These are phyloP conservation scores for Octonoba sinensis DNA, from an alignment of 2,888 invertebrate species.

Conservation along the genomic window DNA sequence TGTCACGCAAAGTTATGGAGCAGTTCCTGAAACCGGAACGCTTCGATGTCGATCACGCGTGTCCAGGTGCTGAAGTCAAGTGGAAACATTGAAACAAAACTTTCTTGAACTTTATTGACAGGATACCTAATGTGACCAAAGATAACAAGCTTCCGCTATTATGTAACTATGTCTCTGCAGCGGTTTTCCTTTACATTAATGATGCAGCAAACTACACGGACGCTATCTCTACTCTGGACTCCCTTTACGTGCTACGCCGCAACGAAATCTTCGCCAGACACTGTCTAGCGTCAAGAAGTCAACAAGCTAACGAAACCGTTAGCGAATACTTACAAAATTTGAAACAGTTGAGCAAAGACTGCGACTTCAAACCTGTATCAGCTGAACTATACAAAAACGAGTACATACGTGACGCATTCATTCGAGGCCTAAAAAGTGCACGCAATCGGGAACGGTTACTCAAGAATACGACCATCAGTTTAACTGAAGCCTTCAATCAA, in stretches of 20 bases:
- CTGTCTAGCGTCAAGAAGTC: neutral
- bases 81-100: conserved; percentile 3
- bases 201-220: neutral
- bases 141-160: neutral
- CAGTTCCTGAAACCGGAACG: neutral
- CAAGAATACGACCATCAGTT: no score
- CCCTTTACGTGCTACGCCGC: neutral
- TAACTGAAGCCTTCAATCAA: no score
- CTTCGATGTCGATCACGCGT: conserved; percentile 1
- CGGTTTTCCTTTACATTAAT: neutral
- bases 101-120: neutral
- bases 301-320: neutral
- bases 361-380: no score
- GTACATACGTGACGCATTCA: no score
- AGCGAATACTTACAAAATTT: no score
- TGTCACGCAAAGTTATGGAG: neutral
- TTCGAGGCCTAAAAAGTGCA: no score
- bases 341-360: no score
- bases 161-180: neutral
- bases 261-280: neutral
- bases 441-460: no score
- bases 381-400: no score
- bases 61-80: neutral
- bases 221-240: neutral
- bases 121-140: neutral